These are phyloP conservation scores for Sebastes itinus DNA, from an alignment of 2,797 vertebrate species.

Conservation along the genomic window DNA sequence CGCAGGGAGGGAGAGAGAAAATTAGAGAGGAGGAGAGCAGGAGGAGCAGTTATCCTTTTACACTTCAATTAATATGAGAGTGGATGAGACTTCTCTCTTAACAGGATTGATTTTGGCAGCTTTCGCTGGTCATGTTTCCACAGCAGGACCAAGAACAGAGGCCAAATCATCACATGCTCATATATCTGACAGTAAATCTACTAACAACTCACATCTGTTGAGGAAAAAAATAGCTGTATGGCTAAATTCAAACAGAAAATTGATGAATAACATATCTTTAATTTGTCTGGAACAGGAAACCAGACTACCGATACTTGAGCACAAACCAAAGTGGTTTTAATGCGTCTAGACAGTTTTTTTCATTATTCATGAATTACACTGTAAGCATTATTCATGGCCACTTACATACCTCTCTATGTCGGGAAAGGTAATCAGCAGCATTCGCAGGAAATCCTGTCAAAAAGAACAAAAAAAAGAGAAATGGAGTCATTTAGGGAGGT, in stretches of 20 bases:
- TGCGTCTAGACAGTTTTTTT: slow-evolving; percentile 22
- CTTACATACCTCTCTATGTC: slow-evolving; percentile 86
- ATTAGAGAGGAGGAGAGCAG: slow-evolving; percentile 73
- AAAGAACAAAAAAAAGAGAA: slow-evolving; percentile 43
- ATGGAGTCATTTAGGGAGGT: slow-evolving; percentile 39
- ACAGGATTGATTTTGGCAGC: slow-evolving; percentile 64
- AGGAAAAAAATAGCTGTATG: background rate
- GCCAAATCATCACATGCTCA: slow-evolving; percentile 34
- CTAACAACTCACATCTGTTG: slow-evolving; percentile 25
- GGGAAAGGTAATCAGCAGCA: slow-evolving; percentile 89
- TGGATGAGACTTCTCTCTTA: slow-evolving; percentile 67
- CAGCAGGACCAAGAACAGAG: slow-evolving; percentile 36
- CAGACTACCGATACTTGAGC: background rate
- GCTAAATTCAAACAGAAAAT: slow-evolving; percentile 16
- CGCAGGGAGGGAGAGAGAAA: slow-evolving; percentile 59
- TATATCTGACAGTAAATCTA: slow-evolving; percentile 37
- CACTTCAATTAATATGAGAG: slow-evolving; percentile 76
- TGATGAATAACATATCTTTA: slow-evolving; percentile 19
- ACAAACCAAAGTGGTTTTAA: slow-evolving; percentile 36
- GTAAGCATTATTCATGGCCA: slow-evolving; percentile 43
- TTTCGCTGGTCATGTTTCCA: slow-evolving; percentile 48
- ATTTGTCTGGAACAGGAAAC: slow-evolving; percentile 29
- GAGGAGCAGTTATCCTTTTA: slow-evolving; percentile 78
- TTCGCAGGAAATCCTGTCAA: slow-evolving; percentile 92
- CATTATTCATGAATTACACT: slow-evolving; percentile 63